A percentile compares a stretch with the other conserved stretches of the same genome.
Evolutionary conservation across 1,140 invertebrate genomes (phyloP).

Genomic region (Brachionus paranguensis): DNA sequence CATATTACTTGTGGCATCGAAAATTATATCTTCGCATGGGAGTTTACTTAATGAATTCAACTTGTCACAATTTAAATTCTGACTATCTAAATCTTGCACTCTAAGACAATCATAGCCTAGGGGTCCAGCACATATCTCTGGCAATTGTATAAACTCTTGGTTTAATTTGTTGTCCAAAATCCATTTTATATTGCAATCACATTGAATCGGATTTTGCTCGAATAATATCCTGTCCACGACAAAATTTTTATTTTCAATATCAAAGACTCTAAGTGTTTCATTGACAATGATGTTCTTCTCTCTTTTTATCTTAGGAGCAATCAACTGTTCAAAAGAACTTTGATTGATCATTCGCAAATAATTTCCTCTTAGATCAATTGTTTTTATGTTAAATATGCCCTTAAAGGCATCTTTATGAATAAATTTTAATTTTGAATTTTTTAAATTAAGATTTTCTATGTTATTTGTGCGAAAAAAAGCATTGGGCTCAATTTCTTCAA

Average conservation of each 20-base stretch:
- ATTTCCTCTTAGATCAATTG: conserved; percentile 35
- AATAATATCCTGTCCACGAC: background rate
- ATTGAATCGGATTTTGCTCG: conserved; percentile 38
- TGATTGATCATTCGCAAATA: background rate
- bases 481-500: conserved; percentile 24
- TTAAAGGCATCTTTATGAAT: conserved; percentile 13
- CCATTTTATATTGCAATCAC: conserved; percentile 35
- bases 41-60: background rate
- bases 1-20: background rate
- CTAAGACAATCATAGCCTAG: conserved; percentile 18
- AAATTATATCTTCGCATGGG: conserved; percentile 7
- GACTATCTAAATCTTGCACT: background rate
- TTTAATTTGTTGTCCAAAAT: background rate
- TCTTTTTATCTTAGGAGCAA: background rate
- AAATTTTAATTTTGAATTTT: conserved; percentile 1
- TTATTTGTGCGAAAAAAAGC: conserved; percentile 30
- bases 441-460: conserved; percentile 5
- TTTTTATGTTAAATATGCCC: conserved; percentile 15
- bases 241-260: conserved; percentile 10
- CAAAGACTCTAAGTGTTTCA: background rate
- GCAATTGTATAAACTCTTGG: background rate
- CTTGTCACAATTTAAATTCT: background rate
- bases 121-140: conserved; percentile 32
- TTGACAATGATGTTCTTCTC: background rate
- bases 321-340: background rate